Conservation (phyloP, 2,113 vertebrate species). For the Syngnathus typhle region DNA sequence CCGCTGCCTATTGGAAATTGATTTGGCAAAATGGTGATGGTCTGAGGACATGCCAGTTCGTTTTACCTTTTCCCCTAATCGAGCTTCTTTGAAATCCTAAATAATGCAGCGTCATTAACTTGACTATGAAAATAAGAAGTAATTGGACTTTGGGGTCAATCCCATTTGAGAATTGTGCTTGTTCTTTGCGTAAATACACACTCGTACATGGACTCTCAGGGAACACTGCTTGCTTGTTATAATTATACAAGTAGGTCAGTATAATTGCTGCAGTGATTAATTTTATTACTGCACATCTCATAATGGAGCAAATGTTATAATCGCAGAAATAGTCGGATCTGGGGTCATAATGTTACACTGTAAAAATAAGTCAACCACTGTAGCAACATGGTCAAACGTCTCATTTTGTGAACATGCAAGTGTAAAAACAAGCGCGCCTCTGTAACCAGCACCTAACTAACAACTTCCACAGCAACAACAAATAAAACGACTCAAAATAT, state of each 20-base stretch:
- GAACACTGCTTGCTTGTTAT: not conserved
- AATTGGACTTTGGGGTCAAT: slow-evolving; percentile 1
- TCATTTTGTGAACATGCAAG: no score
- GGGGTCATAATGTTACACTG: not conserved
- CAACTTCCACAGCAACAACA: no score
- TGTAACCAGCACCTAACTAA: no score
- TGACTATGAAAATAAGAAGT: not conserved
- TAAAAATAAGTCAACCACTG: not conserved
- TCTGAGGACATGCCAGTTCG: not conserved
- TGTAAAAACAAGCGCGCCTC: no score
- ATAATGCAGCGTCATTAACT: not conserved
- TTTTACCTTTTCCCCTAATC: not conserved
- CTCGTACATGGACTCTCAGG: not conserved
- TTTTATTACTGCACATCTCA: not conserved
- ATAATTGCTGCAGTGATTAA: not conserved
- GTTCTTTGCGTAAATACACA: not conserved
- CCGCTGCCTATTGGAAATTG: slow-evolving; percentile 17
- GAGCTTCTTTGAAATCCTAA: not conserved
- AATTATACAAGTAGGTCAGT: not conserved
- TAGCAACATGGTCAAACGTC: no score
- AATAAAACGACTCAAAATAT: no score
- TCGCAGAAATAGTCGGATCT: not conserved
- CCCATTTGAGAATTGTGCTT: not conserved
- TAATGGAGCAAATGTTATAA: not conserved
- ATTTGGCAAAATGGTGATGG: slow-evolving; percentile 14